Evolutionary conservation across 2,113 vertebrate genomes (phyloP).

Genomic region (Arvicanthis niloticus): DNA sequence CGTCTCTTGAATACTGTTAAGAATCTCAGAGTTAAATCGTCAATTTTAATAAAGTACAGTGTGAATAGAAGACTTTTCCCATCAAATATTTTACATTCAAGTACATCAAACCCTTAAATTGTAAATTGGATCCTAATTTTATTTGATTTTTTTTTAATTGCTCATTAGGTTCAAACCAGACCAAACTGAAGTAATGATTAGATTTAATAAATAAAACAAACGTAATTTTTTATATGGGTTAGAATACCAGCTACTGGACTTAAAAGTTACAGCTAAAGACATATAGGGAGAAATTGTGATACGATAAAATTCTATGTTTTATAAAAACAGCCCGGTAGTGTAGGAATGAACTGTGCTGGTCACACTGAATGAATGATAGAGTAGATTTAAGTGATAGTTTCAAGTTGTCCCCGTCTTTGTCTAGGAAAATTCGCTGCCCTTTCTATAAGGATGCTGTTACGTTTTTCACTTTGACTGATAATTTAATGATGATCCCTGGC

Average conservation of each 20-base stretch:
- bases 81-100: neutral
- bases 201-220: slow-evolving; percentile 39
- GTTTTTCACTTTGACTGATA: neutral
- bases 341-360: neutral
- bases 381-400: slow-evolving; percentile 35
- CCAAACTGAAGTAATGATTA: neutral
- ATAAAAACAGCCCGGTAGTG: neutral
- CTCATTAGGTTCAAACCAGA: slow-evolving; percentile 13
- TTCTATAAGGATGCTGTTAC: neutral
- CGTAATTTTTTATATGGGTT: neutral
- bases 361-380: neutral
- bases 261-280: slow-evolving; percentile 13
- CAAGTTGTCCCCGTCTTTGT: neutral
- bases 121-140: slow-evolving; percentile 37
- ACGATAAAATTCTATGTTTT: neutral
- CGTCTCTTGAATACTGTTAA: neutral
- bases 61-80: neutral
- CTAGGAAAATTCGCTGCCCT: neutral
- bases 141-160: neutral
- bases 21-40: neutral
- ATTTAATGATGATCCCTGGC: slow-evolving; percentile 9
- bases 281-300: neutral
- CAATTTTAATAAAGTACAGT: slow-evolving; percentile 34
- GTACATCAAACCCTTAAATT: neutral
- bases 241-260: neutral